Base-by-base conservation (phyloP, 2,888 invertebrate species). In the Biston betularia region DNA sequence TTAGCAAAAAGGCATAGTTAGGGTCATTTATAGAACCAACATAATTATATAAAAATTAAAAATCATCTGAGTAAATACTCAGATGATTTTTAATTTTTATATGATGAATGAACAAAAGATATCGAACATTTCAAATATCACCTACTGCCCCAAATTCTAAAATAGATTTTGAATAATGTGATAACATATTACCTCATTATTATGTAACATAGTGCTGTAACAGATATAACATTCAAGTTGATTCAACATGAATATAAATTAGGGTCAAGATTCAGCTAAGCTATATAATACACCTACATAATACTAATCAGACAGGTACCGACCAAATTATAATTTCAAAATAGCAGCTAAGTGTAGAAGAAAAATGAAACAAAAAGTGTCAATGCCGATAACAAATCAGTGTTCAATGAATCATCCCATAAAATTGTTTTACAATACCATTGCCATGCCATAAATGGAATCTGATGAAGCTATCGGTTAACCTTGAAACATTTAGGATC, bases 401-500 rank as follows among this genome's bases (percentile, higher is more conserved):
- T 59, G 49, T 55, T 54, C 44, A 54, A 63, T 63, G 54, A 59
- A 50, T 59, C 38, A 63, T 45, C 33, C 33, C 15, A 56, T 35
- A 58, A 49, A 63, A 56, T 52, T 4, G 50, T 44, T 46, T 10
- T 24, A 63, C 67, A 68, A 68, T 68, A 63, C 55, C 46, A 70
- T 55, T 67, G 67, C 46, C 67, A 69, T 56, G 53, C 68, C 56
- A 61, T 68, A 61, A 61, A 56, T 9, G 57, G 69, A 63, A 59
- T 44, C 44, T 58, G 65, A 74, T 68, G 65, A 69, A 68, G 65
- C 69, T 59, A 68, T 68, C 68, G 64, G 61, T 57, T 70, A 72
- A 71, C 80, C 79, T 77, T 80, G 58, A 49, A 24, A 49, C 38
- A n/a, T 38, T 24, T 72, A 77, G 57, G 65, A 74, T 72, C 75